Evolutionary conservation across 2,113 vertebrate genomes (phyloP), one percentile per base, ranked within the genome.

Genomic region (Aegithalos caudatus): DNA sequence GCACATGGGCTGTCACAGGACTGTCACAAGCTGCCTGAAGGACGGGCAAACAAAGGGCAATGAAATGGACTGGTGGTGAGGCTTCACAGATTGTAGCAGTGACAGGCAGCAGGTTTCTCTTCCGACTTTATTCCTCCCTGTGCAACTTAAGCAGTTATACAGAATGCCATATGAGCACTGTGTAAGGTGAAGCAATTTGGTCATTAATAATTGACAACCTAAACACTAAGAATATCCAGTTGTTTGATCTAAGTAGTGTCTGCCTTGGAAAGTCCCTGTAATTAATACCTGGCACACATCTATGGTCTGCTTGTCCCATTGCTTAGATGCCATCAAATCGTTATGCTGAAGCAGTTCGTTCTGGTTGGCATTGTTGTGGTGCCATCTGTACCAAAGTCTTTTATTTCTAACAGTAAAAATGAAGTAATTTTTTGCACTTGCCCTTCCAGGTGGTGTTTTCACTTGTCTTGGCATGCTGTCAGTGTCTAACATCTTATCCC

Each of bases 11-110:
- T 95, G 67, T 91, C 69, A 78, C 79, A 93, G 79, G 90, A 88
- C 67, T 69, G 62, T 94, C 90, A 95, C 67, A 96, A 92, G 71
- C 81, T 95, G 69, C 78, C 53, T 94, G 90, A 88, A 96, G 90
- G 80, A 84, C 12, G 0, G 53, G 37, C 61, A 92, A 67, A 89
- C 25, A 65, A 85, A 93, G 71, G 64, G 64, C 80, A 74, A 35
- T 73, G 79, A 66, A 90, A 67, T 73, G 72, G 56, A 42, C 45
- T 80, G 64, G 28, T 50, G 48, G 4, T 74, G 73, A 94, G 53
- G 78, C 57, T 92, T 81, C 91, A 73, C 92, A 84, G 38, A 72
- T 24, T 51, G 33, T 42, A 57, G 42, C 56, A 76, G 71, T 77
- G 64, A 67, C 47, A 62, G 76, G 57, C 28, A 79, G 83, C 70